A percentile compares a stretch with the other conserved stretches of the same genome.
Evolutionary conservation across 2,888 invertebrate species (phyloP).

Genomic region (Andrena haemorrhoa): DNA sequence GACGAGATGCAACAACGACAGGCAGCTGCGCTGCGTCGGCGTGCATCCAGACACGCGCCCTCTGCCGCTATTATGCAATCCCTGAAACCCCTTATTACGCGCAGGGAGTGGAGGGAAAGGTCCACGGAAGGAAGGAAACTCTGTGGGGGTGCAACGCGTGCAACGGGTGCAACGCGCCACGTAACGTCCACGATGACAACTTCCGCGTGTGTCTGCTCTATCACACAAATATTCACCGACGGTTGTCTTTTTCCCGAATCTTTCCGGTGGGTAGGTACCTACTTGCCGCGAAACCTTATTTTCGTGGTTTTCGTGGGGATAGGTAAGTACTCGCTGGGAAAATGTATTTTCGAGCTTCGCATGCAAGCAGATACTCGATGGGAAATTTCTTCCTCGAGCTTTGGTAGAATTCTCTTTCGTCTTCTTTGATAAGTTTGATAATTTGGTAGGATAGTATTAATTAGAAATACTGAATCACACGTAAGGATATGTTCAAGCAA

Average conservation of each 20-base stretch:
- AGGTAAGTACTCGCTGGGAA: too few species aligned
- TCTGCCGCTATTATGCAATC: conserved; percentile 55
- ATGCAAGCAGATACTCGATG: too few species aligned
- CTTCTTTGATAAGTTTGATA: too few species aligned
- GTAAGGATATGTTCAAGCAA: too few species aligned
- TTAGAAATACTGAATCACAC: too few species aligned
- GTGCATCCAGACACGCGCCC: conserved; percentile 54
- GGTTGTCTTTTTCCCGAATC: not conserved
- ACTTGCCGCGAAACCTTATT: too few species aligned
- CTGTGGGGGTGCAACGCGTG: conserved; percentile 35
- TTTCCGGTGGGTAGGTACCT: not conserved
- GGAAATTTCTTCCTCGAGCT: too few species aligned
- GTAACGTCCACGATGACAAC: not conserved
- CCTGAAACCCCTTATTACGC: conserved; percentile 67
- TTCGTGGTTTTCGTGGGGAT: too few species aligned
- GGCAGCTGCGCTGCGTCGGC: conserved; percentile 47
- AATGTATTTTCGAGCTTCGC: too few species aligned
- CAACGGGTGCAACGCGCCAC: conserved; percentile 27
- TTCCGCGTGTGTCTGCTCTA: conserved; percentile 15
- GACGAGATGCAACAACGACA: conserved; percentile 40
- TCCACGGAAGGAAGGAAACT: not conserved
- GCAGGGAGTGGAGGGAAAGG: conserved; percentile 1
- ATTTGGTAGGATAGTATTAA: too few species aligned
- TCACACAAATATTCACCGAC: not conserved
- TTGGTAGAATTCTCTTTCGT: too few species aligned